Base-by-base conservation (phyloP, 2,888 invertebrate species). In the Ormyrus pomaceus region DNA sequence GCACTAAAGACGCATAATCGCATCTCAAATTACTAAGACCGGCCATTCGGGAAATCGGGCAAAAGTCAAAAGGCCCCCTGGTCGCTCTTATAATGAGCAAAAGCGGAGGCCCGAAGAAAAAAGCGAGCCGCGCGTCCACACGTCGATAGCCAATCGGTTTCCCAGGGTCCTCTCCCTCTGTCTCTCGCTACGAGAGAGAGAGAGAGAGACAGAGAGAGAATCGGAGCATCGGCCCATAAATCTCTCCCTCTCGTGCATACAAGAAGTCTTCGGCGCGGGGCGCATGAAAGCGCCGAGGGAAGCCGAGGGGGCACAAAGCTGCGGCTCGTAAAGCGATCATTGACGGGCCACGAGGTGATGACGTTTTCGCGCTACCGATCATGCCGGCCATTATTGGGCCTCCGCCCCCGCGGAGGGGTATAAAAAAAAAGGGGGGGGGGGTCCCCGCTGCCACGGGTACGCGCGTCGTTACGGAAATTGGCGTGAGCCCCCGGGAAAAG, bases 331-430 rank as follows among this genome's bases (percentile, higher is more conserved):
- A 89, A 89, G 84, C 86, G 85, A 89, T 89, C 86, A 89, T 89
- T 83, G 87, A 81, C 83, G 82, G 79, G 83, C 69, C 72, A 84
- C 86, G 83, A 87, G 86, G 89, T 88, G 89, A 87, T 86, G 89
- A 89, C 88, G 87, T 86, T 87, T 87, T 86, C 83, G 87, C 86
- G 87, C 87, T 88, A 87, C 88, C 86, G 87, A 87, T 82, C 61
- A 62, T 5, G 72, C 46, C n/a, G 11, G 7, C 62, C 48, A 9
- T 10, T 62, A 62, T 62, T 46, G 13, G 13, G 8, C 59, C 62
- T 11, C 11, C 62, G 46, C 62, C 4, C 10, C 46, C 11, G 46
- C 11, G 10, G 62, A 34, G 34, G 34, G 34, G 34, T 2, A 34
- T 34, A 2, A 34, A 34, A 34, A 34, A 34, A 34, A 34, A 34